A percentile compares a stretch with the other conserved stretches of the same genome.
Evolutionary conservation across 2,888 invertebrate species (phyloP).

Genomic region (Ctenicera cuprea): DNA sequence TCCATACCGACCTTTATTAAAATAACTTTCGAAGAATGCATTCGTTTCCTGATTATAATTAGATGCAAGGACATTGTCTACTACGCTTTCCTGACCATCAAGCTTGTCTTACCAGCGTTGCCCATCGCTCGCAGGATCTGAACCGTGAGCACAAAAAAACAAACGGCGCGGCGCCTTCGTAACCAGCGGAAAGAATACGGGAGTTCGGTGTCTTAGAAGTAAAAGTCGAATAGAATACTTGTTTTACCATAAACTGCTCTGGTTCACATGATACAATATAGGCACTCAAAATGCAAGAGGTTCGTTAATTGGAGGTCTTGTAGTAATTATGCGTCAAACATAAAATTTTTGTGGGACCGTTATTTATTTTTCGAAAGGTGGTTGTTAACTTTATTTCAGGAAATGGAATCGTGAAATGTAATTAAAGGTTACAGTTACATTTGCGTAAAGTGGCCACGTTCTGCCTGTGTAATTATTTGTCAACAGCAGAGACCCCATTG

Average conservation of each 20-base stretch:
- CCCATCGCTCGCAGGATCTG: conserved; percentile 28
- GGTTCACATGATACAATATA: conserved; percentile 49
- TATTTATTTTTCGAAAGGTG: conserved; percentile 40
- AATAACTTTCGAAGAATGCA: conserved; percentile 39
- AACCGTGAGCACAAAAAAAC: conserved; percentile 32
- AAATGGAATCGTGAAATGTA: conserved; percentile 27
- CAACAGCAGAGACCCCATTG: not conserved
- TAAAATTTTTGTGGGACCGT: conserved; percentile 39
- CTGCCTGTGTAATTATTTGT: conserved; percentile 14
- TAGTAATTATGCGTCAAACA: conserved; percentile 41
- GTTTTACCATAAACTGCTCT: conserved; percentile 45
- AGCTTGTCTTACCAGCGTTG: conserved; percentile 34
- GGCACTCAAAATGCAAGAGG: conserved; percentile 38
- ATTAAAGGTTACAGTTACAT: conserved; percentile 33
- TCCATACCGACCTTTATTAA: conserved; percentile 36
- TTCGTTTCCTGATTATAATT: conserved; percentile 49
- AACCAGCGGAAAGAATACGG: conserved; percentile 37
- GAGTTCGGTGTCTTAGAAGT: conserved; percentile 22
- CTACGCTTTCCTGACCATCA: conserved; percentile 43
- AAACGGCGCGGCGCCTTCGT: conserved; percentile 36
- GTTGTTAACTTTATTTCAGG: conserved; percentile 38
- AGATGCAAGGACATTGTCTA: conserved; percentile 47
- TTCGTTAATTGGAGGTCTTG: conserved; percentile 42
- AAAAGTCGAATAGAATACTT: conserved; percentile 42
- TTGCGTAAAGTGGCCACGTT: conserved; percentile 19